Percentiles rank a stretch among this genome's conserved stretches.
Evolutionary conservation across 2,113 vertebrate genomes (phyloP).

Genomic region (Brachionichthys hirsutus): DNA sequence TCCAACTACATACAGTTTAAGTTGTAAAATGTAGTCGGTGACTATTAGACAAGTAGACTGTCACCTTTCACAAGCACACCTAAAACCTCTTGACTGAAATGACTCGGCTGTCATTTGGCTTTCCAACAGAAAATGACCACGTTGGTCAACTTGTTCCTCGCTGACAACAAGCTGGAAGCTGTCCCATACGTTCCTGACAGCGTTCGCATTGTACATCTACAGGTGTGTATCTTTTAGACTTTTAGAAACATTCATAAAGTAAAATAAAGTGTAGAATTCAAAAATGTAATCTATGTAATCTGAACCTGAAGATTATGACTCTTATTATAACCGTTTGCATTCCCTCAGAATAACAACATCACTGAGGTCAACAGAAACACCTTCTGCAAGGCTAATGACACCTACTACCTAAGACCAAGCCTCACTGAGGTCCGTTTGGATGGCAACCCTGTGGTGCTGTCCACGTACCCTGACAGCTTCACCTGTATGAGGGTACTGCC

Average conservation of each 20-base stretch:
- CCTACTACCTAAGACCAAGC: constrained; percentile 84
- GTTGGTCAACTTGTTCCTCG: constrained; percentile 85
- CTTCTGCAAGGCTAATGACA: constrained; percentile 91
- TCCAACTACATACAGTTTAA: no score
- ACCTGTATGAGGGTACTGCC: constrained; percentile 90
- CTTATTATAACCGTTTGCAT: not conserved
- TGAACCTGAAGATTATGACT: no score
- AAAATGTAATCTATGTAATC: no score
- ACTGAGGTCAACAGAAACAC: constrained; percentile 85
- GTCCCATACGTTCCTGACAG: constrained; percentile 91
- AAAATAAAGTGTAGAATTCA: no score
- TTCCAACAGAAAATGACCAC: constrained; percentile 84
- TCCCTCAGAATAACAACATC: constrained; percentile 92
- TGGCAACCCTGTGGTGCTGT: constrained; percentile 88
- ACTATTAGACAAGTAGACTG: not conserved
- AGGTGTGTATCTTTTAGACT: constrained; percentile 75
- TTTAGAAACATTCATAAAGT: no score
- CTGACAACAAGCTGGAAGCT: constrained; percentile 88
- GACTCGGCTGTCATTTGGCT: constrained; percentile 15
- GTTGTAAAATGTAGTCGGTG: no score
- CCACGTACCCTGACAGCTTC: constrained; percentile 90
- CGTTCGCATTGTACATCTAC: constrained; percentile 88
- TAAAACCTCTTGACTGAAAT: not conserved
- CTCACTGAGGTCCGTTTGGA: constrained; percentile 92
- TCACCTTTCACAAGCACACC: not conserved